Conservation (phyloP, 2,797 vertebrate species). For the Echiichthys vipera region DNA sequence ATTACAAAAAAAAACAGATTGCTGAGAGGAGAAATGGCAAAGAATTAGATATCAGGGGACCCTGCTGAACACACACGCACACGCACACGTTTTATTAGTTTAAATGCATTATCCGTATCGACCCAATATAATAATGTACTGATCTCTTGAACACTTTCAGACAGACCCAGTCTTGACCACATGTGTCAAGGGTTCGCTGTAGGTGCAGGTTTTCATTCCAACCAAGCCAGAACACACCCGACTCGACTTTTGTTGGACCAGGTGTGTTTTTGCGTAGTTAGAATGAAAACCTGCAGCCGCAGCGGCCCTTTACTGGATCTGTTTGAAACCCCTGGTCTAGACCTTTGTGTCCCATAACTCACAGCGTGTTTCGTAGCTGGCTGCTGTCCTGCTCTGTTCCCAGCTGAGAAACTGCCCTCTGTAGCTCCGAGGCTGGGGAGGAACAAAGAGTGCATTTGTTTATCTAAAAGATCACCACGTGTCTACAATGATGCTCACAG, state of each 20-base stretch:
- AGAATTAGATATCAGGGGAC: neutral
- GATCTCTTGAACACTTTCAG: neutral
- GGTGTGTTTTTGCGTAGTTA: too few relatives aligned
- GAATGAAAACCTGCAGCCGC: too few relatives aligned
- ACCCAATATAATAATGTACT: neutral
- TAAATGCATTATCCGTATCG: neutral
- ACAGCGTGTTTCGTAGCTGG: constrained; percentile 91
- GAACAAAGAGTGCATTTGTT: constrained; percentile 22
- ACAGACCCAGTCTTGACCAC: too few relatives aligned
- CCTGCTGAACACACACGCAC: too few relatives aligned
- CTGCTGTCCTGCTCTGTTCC: constrained; percentile 90
- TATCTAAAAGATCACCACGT: neutral
- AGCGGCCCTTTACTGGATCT: too few relatives aligned
- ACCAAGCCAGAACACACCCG: too few relatives aligned
- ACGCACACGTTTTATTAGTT: neutral
- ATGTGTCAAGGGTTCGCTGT: too few relatives aligned
- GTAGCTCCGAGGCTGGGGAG: constrained; percentile 91
- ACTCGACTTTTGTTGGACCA: too few relatives aligned
- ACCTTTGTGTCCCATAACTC: constrained; percentile 85
- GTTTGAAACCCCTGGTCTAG: too few relatives aligned
- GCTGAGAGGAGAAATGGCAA: neutral
- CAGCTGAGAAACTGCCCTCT: constrained; percentile 89
- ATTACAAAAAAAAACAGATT: neutral
- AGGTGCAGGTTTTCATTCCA: too few relatives aligned
- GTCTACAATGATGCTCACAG: neutral